Evolutionary conservation across 2,888 invertebrate genomes (phyloP), one percentile per base, ranked within the genome.

Genomic region (Hedychridium roseum): DNA sequence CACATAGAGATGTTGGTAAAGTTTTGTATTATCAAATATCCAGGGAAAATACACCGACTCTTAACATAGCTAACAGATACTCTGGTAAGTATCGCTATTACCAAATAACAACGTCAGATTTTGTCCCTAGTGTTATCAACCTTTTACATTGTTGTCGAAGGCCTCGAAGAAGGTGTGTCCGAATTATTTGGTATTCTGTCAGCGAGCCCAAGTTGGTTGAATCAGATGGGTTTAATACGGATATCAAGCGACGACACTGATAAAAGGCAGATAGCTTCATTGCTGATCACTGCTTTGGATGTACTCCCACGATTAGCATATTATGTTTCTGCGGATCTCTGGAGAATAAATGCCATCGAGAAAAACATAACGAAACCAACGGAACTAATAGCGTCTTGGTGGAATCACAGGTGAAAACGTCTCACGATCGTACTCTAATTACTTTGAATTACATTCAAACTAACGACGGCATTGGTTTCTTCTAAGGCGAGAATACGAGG

Each of bases 261-360:
- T 0, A 44, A 72, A 48, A 52, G 48, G 1, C 51, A 55, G 44
- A 68, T 72, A 9, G 48, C 57, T 2, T 73, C 75, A 4, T 43
- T 74, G 37, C 66, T 70, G 59, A 74, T 76, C 40, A 75, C 74
- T 0, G 76, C 76, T 1, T 43, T 77, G 6, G 66, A 74, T 7
- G 57, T 74, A 17, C 54, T 76, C n/a, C 76, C 76, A 2, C 60
- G 73, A n/a, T 54, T 76, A 52, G 68, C 73, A 11, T 76, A 77
- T 50, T 77, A 77, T 41, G 41, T 68, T 4, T 50, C 70, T 1
- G 71, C 64, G 0, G 76, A 77, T 30, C 48, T 57, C 34, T 76
- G 76, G 76, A 70, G 76, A 52, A 61, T 76, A 7, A 59, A 76
- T n/a, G 62, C 62, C 2, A 56, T 71, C 3, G 47, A 60, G 32